Conservation (phyloP, 2,113 vertebrate species). For the Prunella fulvescens region DNA sequence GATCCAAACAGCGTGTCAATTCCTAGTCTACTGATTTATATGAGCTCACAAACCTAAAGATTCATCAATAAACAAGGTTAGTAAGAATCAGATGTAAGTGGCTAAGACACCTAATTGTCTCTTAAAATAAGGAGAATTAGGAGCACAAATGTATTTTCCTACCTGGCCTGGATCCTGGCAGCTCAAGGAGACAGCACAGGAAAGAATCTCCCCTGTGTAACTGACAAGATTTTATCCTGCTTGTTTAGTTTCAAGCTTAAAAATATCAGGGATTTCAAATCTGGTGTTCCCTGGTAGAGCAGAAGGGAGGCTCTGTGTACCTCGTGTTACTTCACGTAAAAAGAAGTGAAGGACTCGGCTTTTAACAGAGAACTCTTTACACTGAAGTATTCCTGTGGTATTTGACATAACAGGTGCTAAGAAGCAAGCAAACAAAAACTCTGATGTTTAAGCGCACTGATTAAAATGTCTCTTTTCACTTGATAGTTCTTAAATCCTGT, state of each 20-base stretch:
- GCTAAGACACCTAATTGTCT: background rate
- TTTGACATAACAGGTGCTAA: slow-evolving; percentile 24
- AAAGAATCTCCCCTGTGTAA: background rate
- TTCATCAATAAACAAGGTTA: background rate
- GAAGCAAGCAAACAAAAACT: slow-evolving; percentile 3
- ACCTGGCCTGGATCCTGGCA: background rate
- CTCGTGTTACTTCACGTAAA: background rate
- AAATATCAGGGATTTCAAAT: background rate
- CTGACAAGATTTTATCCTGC: background rate
- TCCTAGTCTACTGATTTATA: background rate
- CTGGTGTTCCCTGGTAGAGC: background rate
- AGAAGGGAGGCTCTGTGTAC: background rate
- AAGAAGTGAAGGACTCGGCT: background rate
- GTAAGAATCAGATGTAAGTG: background rate
- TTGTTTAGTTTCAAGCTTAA: background rate
- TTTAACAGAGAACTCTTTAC: background rate
- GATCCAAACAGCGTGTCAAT: background rate
- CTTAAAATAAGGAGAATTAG: background rate
- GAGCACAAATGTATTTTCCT: background rate
- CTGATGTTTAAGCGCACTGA: background rate
- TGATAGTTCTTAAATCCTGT: background rate
- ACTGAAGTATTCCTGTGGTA: background rate
- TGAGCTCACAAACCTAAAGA: background rate
- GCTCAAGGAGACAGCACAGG: background rate
- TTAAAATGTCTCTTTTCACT: slow-evolving; percentile 15